Percentiles rank a stretch among this genome's conserved stretches.
Conservation (phyloP, 1,140 invertebrate genomes). For the Trigoniulus corallinus region DNA sequence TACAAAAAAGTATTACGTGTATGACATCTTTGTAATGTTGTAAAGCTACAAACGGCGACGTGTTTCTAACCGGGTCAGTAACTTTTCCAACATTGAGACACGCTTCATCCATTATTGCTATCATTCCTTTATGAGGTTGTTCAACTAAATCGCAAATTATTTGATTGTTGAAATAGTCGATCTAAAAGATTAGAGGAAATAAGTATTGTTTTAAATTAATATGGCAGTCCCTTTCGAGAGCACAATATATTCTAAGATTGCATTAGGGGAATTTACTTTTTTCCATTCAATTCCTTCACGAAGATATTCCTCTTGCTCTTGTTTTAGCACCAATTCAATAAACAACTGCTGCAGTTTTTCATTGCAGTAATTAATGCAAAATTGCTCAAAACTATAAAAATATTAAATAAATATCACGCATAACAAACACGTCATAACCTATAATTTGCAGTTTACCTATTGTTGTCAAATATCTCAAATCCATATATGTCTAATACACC, state of each 20-base stretch:
- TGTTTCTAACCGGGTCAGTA: slow-evolving; percentile 50
- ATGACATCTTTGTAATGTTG: neutral
- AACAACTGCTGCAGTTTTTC: slow-evolving; percentile 93
- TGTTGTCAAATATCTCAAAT: slow-evolving; percentile 90
- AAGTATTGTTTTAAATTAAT: neutral
- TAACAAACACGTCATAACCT: neutral
- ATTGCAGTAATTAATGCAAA: slow-evolving; percentile 95
- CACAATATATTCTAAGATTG: neutral
- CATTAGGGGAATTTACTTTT: slow-evolving; percentile 31
- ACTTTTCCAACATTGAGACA: slow-evolving; percentile 87
- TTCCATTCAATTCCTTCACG: slow-evolving; percentile 84
- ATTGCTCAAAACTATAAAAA: slow-evolving; percentile 67
- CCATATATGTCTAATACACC: slow-evolving; percentile 95
- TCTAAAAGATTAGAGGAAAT: slow-evolving; percentile 17
- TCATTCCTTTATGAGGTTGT: slow-evolving; percentile 69
- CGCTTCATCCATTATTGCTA: slow-evolving; percentile 87
- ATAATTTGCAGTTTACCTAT: slow-evolving; percentile 33
- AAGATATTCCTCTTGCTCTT: slow-evolving; percentile 89
- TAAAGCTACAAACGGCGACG: too few relatives aligned
- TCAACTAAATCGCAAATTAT: slow-evolving; percentile 83
- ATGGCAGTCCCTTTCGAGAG: neutral
- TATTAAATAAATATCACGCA: neutral
- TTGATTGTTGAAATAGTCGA: slow-evolving; percentile 71
- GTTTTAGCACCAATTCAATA: slow-evolving; percentile 85
- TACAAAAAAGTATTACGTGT: slow-evolving; percentile 19